phyloP scores from a whole-genome alignment of 2,113 vertebrate species.

The Gallinago media region DNA sequence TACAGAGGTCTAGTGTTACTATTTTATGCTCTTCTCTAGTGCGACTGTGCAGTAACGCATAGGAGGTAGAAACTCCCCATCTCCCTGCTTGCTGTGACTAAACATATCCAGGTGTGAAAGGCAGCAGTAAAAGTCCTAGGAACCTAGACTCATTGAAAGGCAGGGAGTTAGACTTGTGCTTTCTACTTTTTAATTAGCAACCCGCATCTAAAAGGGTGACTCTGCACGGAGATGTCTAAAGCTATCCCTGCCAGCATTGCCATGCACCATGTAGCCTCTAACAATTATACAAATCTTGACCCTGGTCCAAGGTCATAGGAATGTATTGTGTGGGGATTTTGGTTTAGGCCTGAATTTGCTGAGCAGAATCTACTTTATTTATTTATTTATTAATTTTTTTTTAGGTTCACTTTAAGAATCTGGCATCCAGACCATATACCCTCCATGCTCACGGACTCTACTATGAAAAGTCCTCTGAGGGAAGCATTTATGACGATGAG shows the following conservation, averaged over 20 bases:
- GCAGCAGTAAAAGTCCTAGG: neutral
- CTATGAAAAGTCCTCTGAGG: slow-evolving; percentile 91
- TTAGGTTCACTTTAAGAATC: slow-evolving; percentile 93
- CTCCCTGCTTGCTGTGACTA: neutral
- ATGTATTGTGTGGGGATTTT: neutral
- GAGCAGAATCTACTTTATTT: neutral
- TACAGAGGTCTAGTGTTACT: neutral
- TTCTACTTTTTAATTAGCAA: neutral
- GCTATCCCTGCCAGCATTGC: neutral
- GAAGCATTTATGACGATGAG: slow-evolving; percentile 85
- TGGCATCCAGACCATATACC: slow-evolving; percentile 88
- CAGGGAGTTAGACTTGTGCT: neutral
- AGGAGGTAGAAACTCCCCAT: neutral
- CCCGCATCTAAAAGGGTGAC: neutral
- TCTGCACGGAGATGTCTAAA: neutral
- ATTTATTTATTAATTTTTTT: neutral
- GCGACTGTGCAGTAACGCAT: rapidly evolving
- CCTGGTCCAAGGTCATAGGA: neutral
- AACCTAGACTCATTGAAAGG: neutral
- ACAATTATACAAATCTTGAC: neutral
- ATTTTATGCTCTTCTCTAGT: neutral
- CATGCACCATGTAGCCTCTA: rapidly evolving
- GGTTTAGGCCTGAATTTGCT: neutral
- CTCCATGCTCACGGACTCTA: slow-evolving; percentile 92
- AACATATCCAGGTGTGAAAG: neutral